Percentiles rank a stretch among this genome's conserved stretches.
These are phyloP conservation scores for Perccottus glenii DNA, from an alignment of 2,113 vertebrate species.

Conservation along the genomic window DNA sequence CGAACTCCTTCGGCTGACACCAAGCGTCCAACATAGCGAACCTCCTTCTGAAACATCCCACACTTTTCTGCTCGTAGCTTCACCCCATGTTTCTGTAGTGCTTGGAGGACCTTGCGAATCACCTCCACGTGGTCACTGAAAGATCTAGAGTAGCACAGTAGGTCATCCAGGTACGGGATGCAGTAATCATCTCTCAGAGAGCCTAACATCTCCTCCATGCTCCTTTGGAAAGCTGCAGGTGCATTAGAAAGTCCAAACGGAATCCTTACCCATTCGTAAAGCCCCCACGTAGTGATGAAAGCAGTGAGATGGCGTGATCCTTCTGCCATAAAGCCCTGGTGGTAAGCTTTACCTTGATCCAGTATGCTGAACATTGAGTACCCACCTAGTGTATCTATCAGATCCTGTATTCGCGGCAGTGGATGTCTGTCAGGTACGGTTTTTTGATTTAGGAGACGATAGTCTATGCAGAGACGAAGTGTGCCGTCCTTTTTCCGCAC, in stretches of 20 bases:
- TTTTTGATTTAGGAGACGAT: no score
- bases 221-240: constrained; percentile 15
- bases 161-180: constrained; percentile 18
- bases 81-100: constrained; percentile 3
- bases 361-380: constrained; percentile 29
- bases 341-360: no score
- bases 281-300: constrained; percentile 17
- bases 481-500: no score
- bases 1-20: constrained; percentile 21
- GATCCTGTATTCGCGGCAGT: not conserved
- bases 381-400: constrained; percentile 10
- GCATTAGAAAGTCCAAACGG: constrained; percentile 25
- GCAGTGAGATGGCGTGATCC: constrained; percentile 1
- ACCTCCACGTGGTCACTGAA: constrained; percentile 18
- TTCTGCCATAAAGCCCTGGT: constrained; percentile 39
- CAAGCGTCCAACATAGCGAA: no score
- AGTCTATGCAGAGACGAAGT: no score
- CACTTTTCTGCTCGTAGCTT: constrained; percentile 34
- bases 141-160: constrained; percentile 17
- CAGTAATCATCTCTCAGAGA: constrained; percentile 1
- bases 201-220: constrained; percentile 35
- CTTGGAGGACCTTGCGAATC: constrained; percentile 5
- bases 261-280: constrained; percentile 40
- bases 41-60: constrained; percentile 25
- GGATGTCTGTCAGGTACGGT: no score